Conservation (phyloP, 2,888 invertebrate genomes). For the Apantesis nais region DNA sequence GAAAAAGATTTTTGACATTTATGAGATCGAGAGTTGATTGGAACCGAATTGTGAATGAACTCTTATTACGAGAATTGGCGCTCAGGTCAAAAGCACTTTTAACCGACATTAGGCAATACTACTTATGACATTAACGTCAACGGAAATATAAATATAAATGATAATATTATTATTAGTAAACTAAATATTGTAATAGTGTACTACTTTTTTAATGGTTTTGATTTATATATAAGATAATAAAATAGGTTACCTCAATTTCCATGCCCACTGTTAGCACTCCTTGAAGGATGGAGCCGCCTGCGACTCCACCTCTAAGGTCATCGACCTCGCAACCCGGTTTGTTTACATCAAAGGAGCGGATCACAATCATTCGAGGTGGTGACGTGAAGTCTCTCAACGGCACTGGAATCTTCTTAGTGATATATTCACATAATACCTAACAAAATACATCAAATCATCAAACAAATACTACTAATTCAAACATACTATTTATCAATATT, state of each 20-base stretch:
- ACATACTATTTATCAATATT: no score
- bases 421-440: slow-evolving; percentile 97
- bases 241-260: slow-evolving; percentile 94
- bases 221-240: neutral
- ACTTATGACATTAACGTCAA: no score
- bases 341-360: slow-evolving; percentile 99
- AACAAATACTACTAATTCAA: neutral
- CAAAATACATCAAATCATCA: neutral
- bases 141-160: no score
- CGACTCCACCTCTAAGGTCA: slow-evolving; percentile 99
- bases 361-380: slow-evolving; percentile 97
- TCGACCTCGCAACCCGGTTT: slow-evolving; percentile 99
- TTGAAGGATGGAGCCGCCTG: slow-evolving; percentile 98
- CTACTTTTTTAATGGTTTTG: no score
- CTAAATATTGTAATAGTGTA: neutral
- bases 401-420: slow-evolving; percentile 99
- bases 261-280: slow-evolving; percentile 99
- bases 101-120: no score
- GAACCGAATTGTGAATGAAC: no score
- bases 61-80: no score
- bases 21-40: no score
- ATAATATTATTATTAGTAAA: no score
- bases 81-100: no score
- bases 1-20: no score
- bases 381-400: slow-evolving; percentile 98